phyloP scores from a whole-genome alignment of 1,140 invertebrate species.

The Augochlora pura region DNA sequence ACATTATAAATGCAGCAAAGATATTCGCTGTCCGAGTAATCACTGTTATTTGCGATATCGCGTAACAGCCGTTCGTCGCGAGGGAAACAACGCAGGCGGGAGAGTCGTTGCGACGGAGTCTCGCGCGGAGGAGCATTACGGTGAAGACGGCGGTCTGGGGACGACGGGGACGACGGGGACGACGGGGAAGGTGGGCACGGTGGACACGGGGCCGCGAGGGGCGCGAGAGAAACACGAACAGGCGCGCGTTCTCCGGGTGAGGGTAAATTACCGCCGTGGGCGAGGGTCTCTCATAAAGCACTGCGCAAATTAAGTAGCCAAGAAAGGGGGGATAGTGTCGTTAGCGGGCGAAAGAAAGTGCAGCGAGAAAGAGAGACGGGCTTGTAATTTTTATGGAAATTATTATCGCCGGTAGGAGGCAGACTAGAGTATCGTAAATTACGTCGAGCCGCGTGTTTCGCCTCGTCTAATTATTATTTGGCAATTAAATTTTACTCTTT shows the following conservation, averaged over 20 bases:
- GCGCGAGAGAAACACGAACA: neutral
- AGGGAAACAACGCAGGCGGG: neutral
- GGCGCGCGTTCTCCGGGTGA: neutral
- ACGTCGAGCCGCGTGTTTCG: slow-evolving; percentile 32
- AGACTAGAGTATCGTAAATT: slow-evolving; percentile 49
- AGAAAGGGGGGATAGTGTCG: slow-evolving; percentile 35
- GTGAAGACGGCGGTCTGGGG: neutral
- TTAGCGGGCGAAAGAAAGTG: slow-evolving; percentile 48
- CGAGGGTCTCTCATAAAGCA: slow-evolving; percentile 56
- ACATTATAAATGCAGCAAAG: neutral
- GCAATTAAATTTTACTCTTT: slow-evolving; percentile 58
- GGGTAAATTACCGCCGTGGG: slow-evolving; percentile 62
- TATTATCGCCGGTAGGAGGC: slow-evolving; percentile 45
- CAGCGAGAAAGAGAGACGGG: neutral
- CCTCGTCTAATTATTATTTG: slow-evolving; percentile 57
- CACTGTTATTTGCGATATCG: slow-evolving; percentile 19
- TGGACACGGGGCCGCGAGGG: too few relatives aligned
- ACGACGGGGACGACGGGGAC: too few relatives aligned
- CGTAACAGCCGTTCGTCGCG: neutral
- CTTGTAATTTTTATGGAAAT: slow-evolving; percentile 56
- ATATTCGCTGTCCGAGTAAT: neutral
- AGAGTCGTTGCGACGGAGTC: neutral
- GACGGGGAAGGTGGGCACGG: too few relatives aligned
- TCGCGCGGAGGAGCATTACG: neutral
- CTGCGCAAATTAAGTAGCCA: slow-evolving; percentile 62